phyloP scores from a whole-genome alignment of 2,888 invertebrate genomes.

The Parelbella ahira region DNA sequence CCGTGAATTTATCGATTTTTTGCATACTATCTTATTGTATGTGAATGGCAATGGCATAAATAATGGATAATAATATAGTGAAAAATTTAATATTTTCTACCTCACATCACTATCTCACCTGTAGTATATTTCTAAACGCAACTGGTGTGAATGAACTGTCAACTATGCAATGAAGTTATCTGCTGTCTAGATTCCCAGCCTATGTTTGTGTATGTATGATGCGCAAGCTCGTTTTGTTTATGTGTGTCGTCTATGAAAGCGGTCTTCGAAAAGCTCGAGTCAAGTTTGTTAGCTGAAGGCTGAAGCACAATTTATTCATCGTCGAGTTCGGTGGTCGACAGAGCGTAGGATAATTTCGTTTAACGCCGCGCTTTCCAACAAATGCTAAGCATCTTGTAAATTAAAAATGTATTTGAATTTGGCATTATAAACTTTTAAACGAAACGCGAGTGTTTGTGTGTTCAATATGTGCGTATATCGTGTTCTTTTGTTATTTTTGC shows the following conservation, averaged over 20 bases:
- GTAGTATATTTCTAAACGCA: slow-evolving; percentile 35
- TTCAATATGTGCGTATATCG: slow-evolving; percentile 59
- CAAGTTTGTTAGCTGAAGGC: slow-evolving; percentile 29
- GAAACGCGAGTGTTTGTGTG: slow-evolving; percentile 40
- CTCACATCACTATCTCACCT: too few species aligned
- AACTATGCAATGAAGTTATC: slow-evolving; percentile 68
- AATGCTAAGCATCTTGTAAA: slow-evolving; percentile 43
- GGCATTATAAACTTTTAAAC: slow-evolving; percentile 20
- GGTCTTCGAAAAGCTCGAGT: slow-evolving; percentile 48
- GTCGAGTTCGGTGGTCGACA: slow-evolving; percentile 36
- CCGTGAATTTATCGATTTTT: too few species aligned
- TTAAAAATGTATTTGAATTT: slow-evolving; percentile 42
- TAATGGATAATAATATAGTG: too few species aligned
- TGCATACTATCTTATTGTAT: too few species aligned
- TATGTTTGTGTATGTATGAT: slow-evolving; percentile 15
- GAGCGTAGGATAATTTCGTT: slow-evolving; percentile 43
- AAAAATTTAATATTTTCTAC: background rate
- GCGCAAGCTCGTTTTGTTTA: slow-evolving; percentile 22
- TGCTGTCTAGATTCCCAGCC: slow-evolving; percentile 45
- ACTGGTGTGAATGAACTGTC: slow-evolving; percentile 69
- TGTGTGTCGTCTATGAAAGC: slow-evolving; percentile 45
- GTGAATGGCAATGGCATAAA: too few species aligned
- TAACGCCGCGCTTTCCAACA: slow-evolving; percentile 35
- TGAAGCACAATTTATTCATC: slow-evolving; percentile 31
- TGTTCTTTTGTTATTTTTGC: slow-evolving; percentile 50